Evolutionary conservation across 2,113 vertebrate species (phyloP).

Genomic region (Epinephelus moara): DNA sequence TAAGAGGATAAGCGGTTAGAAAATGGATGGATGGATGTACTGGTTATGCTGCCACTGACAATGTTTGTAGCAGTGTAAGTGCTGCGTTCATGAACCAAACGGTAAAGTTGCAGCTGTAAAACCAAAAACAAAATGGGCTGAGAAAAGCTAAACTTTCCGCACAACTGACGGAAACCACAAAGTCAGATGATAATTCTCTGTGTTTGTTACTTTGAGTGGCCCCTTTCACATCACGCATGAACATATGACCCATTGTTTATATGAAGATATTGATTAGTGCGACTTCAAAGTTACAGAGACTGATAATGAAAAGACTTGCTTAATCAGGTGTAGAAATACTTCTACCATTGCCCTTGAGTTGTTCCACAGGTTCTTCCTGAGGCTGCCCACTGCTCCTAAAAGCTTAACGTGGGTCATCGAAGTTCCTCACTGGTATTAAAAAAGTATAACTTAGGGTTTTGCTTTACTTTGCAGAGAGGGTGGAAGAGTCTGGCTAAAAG

Average conservation of each 20-base stretch:
- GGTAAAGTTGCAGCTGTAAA: no score
- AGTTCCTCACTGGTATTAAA: background rate
- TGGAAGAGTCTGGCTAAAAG: background rate
- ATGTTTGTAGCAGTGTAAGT: no score
- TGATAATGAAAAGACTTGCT: background rate
- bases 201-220: no score
- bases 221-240: no score
- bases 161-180: no score
- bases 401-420: conserved; percentile 19
- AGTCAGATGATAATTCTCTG: no score
- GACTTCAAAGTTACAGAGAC: conserved; percentile 5
- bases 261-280: background rate
- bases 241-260: conserved; percentile 12
- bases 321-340: background rate
- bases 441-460: conserved; percentile 17
- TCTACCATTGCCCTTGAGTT: background rate
- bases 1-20: no score
- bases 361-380: background rate
- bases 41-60: no score
- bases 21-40: no score
- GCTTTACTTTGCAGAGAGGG: conserved; percentile 8
- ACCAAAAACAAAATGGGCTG: no score
- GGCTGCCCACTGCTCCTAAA: background rate
- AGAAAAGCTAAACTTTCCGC: no score
- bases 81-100: no score